Evolutionary conservation across 2,888 invertebrate species (phyloP).

Genomic region (Leucozona laternaria): DNA sequence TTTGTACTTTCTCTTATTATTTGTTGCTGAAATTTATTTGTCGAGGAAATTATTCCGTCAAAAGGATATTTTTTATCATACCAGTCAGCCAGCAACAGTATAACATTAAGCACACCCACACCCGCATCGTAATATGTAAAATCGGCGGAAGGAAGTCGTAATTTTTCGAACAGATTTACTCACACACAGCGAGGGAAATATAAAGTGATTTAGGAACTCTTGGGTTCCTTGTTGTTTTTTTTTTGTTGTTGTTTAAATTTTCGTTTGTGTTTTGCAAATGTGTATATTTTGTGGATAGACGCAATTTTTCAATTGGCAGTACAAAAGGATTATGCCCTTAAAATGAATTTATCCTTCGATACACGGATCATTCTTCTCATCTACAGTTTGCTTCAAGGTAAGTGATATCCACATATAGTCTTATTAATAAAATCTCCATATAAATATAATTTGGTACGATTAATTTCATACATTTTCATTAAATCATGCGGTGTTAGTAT

Average conservation of each 20-base stretch:
- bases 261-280: conserved; percentile 22
- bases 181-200: neutral
- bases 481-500: too few species aligned
- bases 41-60: conserved; percentile 61
- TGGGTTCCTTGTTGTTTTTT: neutral
- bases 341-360: conserved; percentile 82
- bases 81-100: conserved; percentile 14
- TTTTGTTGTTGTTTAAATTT: conserved; percentile 15
- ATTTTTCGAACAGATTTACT: conserved; percentile 30
- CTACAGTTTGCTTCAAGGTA: conserved; percentile 78
- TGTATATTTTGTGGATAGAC: conserved; percentile 39
- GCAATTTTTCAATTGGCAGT: conserved; percentile 68
- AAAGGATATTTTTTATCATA: conserved; percentile 49
- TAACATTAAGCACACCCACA: neutral
- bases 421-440: neutral
- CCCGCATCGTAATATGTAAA: neutral
- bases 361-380: conserved; percentile 81
- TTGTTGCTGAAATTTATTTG: conserved; percentile 62
- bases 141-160: conserved; percentile 43
- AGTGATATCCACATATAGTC: conserved; percentile 59
- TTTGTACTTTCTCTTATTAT: conserved; percentile 46
- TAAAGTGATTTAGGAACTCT: conserved; percentile 8
- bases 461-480: neutral
- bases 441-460: neutral
- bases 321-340: conserved; percentile 81